Evolutionary conservation across 2,113 vertebrate genomes (phyloP), one percentile per base, ranked within the genome.

Genomic region (Girardinichthys multiradiatus): DNA sequence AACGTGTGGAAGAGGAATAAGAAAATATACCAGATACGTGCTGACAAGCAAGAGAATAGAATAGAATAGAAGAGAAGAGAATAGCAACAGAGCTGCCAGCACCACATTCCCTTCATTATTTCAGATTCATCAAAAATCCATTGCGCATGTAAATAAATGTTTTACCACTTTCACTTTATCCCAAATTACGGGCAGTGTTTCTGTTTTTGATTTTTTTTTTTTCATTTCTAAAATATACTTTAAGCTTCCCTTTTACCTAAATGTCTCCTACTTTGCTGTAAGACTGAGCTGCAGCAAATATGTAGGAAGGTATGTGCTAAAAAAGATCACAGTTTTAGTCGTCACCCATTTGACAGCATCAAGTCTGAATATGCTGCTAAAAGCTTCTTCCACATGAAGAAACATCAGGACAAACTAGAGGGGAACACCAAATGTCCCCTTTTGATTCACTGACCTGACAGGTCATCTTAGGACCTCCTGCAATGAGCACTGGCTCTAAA

Each of bases 331-430:
- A 57, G 21, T 13, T 33, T 31, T 24, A 29, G 27, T 33, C 0
- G 5, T n/a, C 45, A 68, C 66, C 29, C 45, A 57, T 48, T 48
- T 29, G 64, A 27, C 4, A 24, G 39, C 64, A 66, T 17, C 19
- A 24, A 48, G 48, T 68, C 45, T 24, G 54, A 68, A 68, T 33
- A 9, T 14, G n/a, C 48, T 33, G 29, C 66, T 68, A 68, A 68
- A 54, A 68, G 65, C 65, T 68, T 68, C 65, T 68, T 68, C 65
- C 28, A 31, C 65, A 33, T 57, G 30, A 54, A 57, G 48, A 9
- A 35, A 51, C 66, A 24, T 21, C 30, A 31, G 12, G 30, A 24
- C 29, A 68, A n/a, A 68, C 24, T 13, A 57, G 48, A 26, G 54
- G 27, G 65, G 19, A 21, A 54, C 48, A 54, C 48, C 24, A n/a